A percentile compares a stretch with the other conserved stretches of the same genome.
Evolutionary conservation across 1,140 invertebrate genomes (phyloP).

Genomic region (Zaprionus gabonicus): DNA sequence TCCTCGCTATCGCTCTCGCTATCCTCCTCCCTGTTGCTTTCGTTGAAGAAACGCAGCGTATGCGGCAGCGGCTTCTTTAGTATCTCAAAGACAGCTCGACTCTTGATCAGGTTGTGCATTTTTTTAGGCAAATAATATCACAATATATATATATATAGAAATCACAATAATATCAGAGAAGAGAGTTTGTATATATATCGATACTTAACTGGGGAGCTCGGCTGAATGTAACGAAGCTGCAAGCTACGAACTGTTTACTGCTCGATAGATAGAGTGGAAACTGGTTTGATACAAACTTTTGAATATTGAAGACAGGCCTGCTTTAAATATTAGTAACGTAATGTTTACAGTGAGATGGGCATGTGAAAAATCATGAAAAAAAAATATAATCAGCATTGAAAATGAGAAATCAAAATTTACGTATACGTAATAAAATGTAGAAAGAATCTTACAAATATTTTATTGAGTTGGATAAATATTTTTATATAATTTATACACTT

Average conservation of each 20-base stretch:
- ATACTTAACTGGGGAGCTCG: slow-evolving; percentile 29
- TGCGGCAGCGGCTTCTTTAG: slow-evolving; percentile 21
- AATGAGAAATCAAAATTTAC: background rate
- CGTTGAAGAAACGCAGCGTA: background rate
- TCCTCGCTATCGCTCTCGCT: slow-evolving; percentile 17
- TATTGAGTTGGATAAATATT: no score
- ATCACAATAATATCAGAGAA: background rate
- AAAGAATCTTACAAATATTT: background rate
- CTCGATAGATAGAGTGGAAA: slow-evolving; percentile 4
- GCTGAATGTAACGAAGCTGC: slow-evolving; percentile 24
- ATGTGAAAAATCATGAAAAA: background rate
- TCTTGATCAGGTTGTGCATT: slow-evolving; percentile 51
- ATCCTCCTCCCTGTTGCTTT: slow-evolving; percentile 20
- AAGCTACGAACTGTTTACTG: slow-evolving; percentile 32
- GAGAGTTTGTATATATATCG: slow-evolving; percentile 3
- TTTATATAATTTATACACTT: no score
- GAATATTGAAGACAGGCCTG: slow-evolving; percentile 12
- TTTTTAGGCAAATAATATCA: background rate
- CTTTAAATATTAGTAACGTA: background rate
- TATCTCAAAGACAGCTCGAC: slow-evolving; percentile 27
- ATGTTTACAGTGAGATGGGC: background rate
- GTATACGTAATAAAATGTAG: background rate
- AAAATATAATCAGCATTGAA: background rate
- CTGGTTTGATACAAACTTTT: slow-evolving; percentile 3
- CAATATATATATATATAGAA: slow-evolving; percentile 1